Conservation (phyloP, 2,888 invertebrate species). For the Melanophora roralis region DNA sequence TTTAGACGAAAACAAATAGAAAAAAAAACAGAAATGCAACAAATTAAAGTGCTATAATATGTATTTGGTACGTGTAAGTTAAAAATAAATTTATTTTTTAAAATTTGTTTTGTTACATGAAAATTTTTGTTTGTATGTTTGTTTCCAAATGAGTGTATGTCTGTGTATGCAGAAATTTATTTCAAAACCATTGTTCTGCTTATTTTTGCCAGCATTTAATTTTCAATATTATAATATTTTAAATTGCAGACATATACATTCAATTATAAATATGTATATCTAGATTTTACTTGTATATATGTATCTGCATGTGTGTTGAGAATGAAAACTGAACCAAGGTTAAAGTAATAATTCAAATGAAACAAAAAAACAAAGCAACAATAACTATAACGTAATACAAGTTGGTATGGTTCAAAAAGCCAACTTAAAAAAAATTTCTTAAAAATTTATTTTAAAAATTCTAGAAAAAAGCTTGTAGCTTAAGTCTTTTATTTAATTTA, state of each 20-base stretch:
- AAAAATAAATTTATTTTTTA: constrained; percentile 1
- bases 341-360: constrained; percentile 63
- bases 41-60: constrained; percentile 51
- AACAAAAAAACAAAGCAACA: constrained; percentile 52
- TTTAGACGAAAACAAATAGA: background rate
- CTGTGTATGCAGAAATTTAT: constrained; percentile 10
- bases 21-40: constrained; percentile 23
- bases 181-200: constrained; percentile 56
- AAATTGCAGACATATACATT: background rate
- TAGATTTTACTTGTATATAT: background rate
- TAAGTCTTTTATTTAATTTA: background rate
- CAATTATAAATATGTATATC: background rate
- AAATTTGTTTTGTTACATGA: constrained; percentile 12
- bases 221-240: background rate
- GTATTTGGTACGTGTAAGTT: constrained; percentile 54
- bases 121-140: background rate
- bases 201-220: background rate
- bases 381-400: constrained; percentile 33
- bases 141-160: background rate
- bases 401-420: constrained; percentile 32
- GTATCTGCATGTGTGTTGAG: constrained; percentile 18
- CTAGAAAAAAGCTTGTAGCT: background rate
- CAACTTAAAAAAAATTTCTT: too few species aligned
- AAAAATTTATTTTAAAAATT: too few species aligned
- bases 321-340: constrained; percentile 63